Base-by-base conservation (phyloP, 1,140 invertebrate genomes). In the Papilio dardanus region DNA sequence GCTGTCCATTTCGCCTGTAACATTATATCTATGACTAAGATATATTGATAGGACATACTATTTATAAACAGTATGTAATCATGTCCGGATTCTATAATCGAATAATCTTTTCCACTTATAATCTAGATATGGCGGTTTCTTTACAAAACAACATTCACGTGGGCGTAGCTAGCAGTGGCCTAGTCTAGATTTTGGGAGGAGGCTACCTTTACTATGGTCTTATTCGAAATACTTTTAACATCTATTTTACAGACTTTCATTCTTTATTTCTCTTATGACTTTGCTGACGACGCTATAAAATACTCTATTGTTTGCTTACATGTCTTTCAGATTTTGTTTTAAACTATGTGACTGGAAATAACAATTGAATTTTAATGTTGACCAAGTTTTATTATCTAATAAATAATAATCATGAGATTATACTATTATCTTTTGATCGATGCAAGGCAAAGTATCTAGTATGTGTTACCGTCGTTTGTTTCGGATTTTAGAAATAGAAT, bases 1-100 rank as follows among this genome's bases (percentile, higher is more conserved):
- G 5, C 28, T 42, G 40, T 42, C 40, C 68, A 71, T 71, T 35
- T 69, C 33, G n/a, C 65, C 67, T 69, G 67, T 28, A 40, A n/a
- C 67, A 69, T 67, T 12, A 35, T 37, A 69, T 37, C 33, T 37
- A 40, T 69, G 21, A 40, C 67, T 69, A n/a, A 37, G 19, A 69
- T 4, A 46, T 46, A 46, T 42, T 16, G 42, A 37, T 12, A 37
- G n/a, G 16, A 46, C 16, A 6, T n/a, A 14, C 1, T 19, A 46
- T 46, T 46, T 46, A 46, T 46, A n/a, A 46, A 19, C 14, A 5
- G 40, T 42, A 42, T 42, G 16, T 6, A 46, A n/a, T 46, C n/a
- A 16, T 46, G n/a, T 46, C 42, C 42, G 16, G 16, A 46, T 46
- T n/a, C n/a, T n/a, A n/a, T 46, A 46, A 19, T 46, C 42, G n/a